Percentiles rank a stretch among this genome's conserved stretches.
Evolutionary conservation across 2,113 vertebrate species (phyloP).

Genomic region (Sula dactylatra): DNA sequence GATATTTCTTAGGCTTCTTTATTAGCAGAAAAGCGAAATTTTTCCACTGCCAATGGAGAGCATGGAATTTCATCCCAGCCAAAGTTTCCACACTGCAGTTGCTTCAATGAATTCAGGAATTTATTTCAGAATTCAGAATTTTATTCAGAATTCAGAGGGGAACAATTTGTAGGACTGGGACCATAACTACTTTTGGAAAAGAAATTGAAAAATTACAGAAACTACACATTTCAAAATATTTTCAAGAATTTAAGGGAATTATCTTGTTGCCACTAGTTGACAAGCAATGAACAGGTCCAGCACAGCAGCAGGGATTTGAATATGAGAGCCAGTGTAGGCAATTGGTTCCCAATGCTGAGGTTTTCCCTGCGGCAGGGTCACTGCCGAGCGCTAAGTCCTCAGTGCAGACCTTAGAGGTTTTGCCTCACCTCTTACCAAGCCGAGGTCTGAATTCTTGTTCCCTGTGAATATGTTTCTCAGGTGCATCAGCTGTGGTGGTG

Average conservation of each 20-base stretch:
- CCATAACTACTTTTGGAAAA: background rate
- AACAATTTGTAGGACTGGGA: background rate
- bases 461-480: background rate
- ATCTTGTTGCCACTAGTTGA: background rate
- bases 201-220: background rate
- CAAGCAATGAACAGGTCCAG: background rate
- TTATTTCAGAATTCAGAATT: background rate
- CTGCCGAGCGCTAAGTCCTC: background rate
- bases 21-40: background rate
- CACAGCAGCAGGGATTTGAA: background rate
- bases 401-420: background rate
- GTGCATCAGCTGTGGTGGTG: background rate
- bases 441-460: background rate
- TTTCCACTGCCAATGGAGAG: background rate
- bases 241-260: background rate
- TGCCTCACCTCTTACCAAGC: background rate
- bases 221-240: background rate
- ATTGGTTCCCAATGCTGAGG: background rate
- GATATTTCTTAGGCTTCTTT: background rate
- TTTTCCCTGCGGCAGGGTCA: background rate
- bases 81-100: background rate
- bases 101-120: background rate
- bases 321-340: background rate
- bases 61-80: background rate
- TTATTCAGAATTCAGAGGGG: background rate